These are phyloP conservation scores for Albula glossodonta DNA, from an alignment of 2,113 vertebrate genomes.

Conservation along the genomic window DNA sequence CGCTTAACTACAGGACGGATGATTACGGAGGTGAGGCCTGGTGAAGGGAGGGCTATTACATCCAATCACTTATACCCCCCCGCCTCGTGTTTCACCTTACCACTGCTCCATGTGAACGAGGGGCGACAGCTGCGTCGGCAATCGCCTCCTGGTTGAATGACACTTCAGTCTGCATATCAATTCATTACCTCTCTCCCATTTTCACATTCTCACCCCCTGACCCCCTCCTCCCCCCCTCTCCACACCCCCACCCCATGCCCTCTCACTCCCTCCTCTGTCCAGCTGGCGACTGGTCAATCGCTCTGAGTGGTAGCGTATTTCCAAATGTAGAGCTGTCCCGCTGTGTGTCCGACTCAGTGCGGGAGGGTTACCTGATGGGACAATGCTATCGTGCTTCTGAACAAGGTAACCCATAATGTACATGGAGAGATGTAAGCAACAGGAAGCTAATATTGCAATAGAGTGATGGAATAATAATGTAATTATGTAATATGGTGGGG, in stretches of 20 bases:
- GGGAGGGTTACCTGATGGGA: background rate
- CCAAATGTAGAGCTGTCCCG: conserved; percentile 24
- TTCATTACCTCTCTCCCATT: conserved; percentile 33
- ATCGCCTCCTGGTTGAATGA: conserved; percentile 57
- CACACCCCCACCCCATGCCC: background rate
- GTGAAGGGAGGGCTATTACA: background rate
- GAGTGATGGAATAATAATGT: background rate
- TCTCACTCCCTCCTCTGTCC: conserved; percentile 15
- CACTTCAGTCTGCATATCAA: conserved; percentile 39
- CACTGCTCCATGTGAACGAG: background rate
- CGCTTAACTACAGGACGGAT: background rate
- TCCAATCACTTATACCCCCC: background rate
- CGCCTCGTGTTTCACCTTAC: background rate
- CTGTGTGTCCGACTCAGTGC: background rate
- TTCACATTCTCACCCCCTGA: background rate
- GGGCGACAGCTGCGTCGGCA: conserved; percentile 64
- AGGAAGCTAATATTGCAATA: background rate
- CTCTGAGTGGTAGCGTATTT: conserved; percentile 29
- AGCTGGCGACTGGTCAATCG: conserved; percentile 15
- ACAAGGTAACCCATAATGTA: background rate
- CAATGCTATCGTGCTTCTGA: background rate
- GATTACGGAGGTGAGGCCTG: background rate
- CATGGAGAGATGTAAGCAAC: background rate
- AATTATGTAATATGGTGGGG: background rate
- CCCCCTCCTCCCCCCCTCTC: background rate